Percentiles rank a stretch among this genome's conserved stretches.
Conservation (phyloP, 2,888 invertebrate species). For the Ochropleura leucogaster region DNA sequence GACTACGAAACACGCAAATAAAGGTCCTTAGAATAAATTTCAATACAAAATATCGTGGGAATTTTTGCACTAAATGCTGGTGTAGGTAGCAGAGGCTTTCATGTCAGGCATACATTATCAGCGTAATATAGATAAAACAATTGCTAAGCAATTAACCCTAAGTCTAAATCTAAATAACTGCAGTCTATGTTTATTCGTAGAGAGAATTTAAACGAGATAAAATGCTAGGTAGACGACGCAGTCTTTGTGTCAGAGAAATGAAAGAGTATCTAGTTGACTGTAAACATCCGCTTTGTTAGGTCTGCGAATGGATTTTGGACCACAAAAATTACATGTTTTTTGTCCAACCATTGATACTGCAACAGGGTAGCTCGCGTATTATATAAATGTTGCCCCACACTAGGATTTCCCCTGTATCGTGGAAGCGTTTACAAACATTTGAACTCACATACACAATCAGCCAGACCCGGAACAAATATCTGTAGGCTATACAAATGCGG, state of each 20-base stretch:
- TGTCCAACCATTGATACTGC: too few relatives aligned
- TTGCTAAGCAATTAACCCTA: conserved; percentile 46
- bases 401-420: too few relatives aligned
- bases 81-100: conserved; percentile 48
- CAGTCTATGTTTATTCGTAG: conserved; percentile 33
- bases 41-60: conserved; percentile 54
- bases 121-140: conserved; percentile 55
- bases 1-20: conserved; percentile 13
- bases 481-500: too few relatives aligned
- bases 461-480: too few relatives aligned
- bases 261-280: neutral
- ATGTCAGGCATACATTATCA: conserved; percentile 58
- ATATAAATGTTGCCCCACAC: too few relatives aligned
- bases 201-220: conserved; percentile 50
- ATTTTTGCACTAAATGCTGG: conserved; percentile 32
- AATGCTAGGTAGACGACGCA: conserved; percentile 11
- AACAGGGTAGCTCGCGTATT: too few relatives aligned
- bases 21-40: conserved; percentile 39
- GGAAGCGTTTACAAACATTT: too few relatives aligned
- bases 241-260: conserved; percentile 4
- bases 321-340: too few relatives aligned
- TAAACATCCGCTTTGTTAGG: conserved; percentile 9
- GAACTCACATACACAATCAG: too few relatives aligned
- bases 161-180: conserved; percentile 44
- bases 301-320: neutral